Base-by-base conservation (phyloP, 2,888 invertebrate genomes). In the Zonitis immaculata region DNA sequence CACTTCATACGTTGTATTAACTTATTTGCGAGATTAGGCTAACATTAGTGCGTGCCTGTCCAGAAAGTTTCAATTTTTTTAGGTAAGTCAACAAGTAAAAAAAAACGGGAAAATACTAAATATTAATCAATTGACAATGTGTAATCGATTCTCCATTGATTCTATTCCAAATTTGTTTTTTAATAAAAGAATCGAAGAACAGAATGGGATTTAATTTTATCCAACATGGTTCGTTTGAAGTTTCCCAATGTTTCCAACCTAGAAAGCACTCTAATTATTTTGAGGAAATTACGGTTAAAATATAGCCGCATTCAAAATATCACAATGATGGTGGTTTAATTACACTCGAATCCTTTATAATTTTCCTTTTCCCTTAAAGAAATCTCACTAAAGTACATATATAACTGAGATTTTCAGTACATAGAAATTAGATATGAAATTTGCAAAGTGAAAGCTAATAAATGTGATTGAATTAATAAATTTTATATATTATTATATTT, bases 391-490 rank as follows among this genome's bases (percentile, higher is more conserved):
- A 7, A 44, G 25, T 25, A n/a, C n/a, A n/a, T 22, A 3, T 4
- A 22, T 22, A 25, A 44, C 35, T 35, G 32, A 44, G 22, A 44
- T 26, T 25, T 32, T 7, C 52, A 14, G 16, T n/a, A 27, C 20
- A 22, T n/a, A 22, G 5, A 16, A 22, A 28, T 16, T 59, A 50
- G 58, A 57, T 61, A 59, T 63, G 60, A 62, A 62, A 65, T 63
- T 61, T 62, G 42, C 49, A 43, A 32, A 1, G 16, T 30, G 47
- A 48, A 28, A 57, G 53, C 55, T 59, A 62, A 64, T 63, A 63
- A 65, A 62, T 60, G 62, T 55, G 57, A 61, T 22, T 22, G 22
- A 5, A 22, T 22, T 5, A 22, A 22, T 5, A 5, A 22, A 22
- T 22, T 22, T 22, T 5, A 5, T 22, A 3, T 22, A n/a, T n/a